These are phyloP conservation scores for Lycorma delicatula DNA, from an alignment of 1,140 invertebrate species.

Conservation along the genomic window DNA sequence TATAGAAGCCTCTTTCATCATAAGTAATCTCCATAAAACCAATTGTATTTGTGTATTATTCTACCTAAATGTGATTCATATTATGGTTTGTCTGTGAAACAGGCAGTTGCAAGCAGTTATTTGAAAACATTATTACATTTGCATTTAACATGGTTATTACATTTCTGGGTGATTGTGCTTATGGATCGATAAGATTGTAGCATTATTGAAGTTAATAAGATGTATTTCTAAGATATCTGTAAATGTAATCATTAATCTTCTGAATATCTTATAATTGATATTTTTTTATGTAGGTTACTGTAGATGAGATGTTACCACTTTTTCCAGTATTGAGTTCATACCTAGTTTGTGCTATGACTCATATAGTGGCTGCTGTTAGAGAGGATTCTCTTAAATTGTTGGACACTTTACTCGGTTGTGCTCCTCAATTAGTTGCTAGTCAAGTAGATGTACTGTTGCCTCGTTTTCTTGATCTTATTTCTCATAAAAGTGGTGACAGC, in stretches of 20 bases:
- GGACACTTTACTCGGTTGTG: slow-evolving; percentile 56
- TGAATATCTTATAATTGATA: slow-evolving; percentile 6
- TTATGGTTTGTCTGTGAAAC: no score
- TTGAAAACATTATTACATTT: no score
- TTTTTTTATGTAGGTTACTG: slow-evolving; percentile 31
- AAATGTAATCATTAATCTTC: background rate
- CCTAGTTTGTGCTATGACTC: slow-evolving; percentile 76
- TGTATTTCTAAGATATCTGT: background rate
- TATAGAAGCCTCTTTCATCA: no score
- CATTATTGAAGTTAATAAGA: background rate
- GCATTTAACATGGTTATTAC: no score
- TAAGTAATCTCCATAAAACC: no score
- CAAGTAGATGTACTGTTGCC: slow-evolving; percentile 59
- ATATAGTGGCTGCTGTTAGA: slow-evolving; percentile 67
- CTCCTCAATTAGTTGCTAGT: slow-evolving; percentile 49
- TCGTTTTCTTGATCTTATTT: slow-evolving; percentile 70
- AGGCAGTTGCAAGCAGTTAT: no score
- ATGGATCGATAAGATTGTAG: background rate
- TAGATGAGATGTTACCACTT: slow-evolving; percentile 50
- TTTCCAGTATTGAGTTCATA: slow-evolving; percentile 66
- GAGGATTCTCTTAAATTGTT: slow-evolving; percentile 70
- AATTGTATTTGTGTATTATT: no score
- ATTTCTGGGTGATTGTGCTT: no score
- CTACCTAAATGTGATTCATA: no score
- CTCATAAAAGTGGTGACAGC: slow-evolving; percentile 5